These are phyloP conservation scores for Hydriomena furcata DNA, from an alignment of 2,888 invertebrate genomes.

Conservation along the genomic window DNA sequence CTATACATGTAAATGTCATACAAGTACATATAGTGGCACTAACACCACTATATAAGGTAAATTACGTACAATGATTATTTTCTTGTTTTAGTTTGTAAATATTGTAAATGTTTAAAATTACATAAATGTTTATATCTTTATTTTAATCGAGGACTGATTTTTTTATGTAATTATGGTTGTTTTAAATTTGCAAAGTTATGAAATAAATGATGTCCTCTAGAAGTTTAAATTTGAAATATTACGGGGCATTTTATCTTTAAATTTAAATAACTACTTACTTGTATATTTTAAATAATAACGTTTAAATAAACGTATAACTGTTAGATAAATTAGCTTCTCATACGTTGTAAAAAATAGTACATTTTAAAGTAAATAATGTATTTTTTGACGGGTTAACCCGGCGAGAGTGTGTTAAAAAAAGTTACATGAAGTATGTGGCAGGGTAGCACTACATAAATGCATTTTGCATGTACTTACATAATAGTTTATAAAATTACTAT, in stretches of 20 bases:
- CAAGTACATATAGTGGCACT: constrained; percentile 7
- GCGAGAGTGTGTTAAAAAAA: too few species aligned
- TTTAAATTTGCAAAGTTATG: constrained; percentile 1
- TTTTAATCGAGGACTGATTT: constrained; percentile 22
- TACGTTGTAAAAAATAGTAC: constrained; percentile 11
- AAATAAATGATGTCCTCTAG: constrained; percentile 7
- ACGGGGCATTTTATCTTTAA: constrained; percentile 18
- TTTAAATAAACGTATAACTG: background rate
- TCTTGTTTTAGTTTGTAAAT: constrained; percentile 16
- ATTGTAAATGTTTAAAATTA: constrained; percentile 20
- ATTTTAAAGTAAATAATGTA: constrained; percentile 3
- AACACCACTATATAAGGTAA: constrained; percentile 8
- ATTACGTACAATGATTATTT: background rate
- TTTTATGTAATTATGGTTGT: constrained; percentile 14
- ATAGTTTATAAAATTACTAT: too few species aligned
- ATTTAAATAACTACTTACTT: background rate
- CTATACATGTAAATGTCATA: constrained; percentile 5
- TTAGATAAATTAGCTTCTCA: constrained; percentile 2
- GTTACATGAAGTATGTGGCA: too few species aligned
- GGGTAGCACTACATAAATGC: too few species aligned
- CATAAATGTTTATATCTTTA: constrained; percentile 11
- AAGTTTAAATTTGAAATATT: constrained; percentile 9
- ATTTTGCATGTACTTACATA: too few species aligned
- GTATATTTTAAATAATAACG: background rate
- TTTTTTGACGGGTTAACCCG: constrained; percentile 10